These are phyloP conservation scores for Troides oblongomaculatus DNA, from an alignment of 2,888 invertebrate species.

Conservation along the genomic window DNA sequence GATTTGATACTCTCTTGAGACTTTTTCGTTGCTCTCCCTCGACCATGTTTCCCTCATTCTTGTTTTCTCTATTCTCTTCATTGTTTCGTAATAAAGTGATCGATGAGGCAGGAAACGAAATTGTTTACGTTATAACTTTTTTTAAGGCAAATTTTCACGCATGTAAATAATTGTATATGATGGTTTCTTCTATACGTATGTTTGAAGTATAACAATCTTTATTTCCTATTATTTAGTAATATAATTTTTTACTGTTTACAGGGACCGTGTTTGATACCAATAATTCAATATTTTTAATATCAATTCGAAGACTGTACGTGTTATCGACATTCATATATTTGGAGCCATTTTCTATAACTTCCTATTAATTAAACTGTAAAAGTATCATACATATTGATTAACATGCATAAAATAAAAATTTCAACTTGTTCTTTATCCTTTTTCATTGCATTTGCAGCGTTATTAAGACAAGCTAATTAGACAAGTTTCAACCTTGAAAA, in stretches of 20 bases:
- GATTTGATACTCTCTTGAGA: background rate
- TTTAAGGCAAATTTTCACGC: background rate
- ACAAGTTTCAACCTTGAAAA: constrained; percentile 9
- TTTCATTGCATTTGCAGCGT: constrained; percentile 23
- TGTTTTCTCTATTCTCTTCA: background rate
- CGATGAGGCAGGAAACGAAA: background rate
- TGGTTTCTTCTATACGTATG: too few relatives aligned
- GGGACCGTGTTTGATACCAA: too few relatives aligned
- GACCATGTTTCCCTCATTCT: background rate
- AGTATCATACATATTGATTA: constrained; percentile 16
- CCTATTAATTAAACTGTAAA: constrained; percentile 13
- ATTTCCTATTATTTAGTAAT: too few relatives aligned
- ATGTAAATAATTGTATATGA: too few relatives aligned
- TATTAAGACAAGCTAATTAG: constrained; percentile 16
- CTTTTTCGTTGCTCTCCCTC: background rate
- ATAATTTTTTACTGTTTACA: too few relatives aligned
- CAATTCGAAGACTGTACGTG: too few relatives aligned
- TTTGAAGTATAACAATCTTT: too few relatives aligned
- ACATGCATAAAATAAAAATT: constrained; percentile 19
- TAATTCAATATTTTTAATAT: too few relatives aligned
- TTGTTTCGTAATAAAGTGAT: background rate
- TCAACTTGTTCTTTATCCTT: constrained; percentile 13
- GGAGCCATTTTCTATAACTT: background rate
- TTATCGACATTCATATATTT: constrained; percentile 13
- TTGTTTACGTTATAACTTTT: background rate